Base-by-base conservation (phyloP, 2,888 invertebrate species). In the Papilio gigon region DNA sequence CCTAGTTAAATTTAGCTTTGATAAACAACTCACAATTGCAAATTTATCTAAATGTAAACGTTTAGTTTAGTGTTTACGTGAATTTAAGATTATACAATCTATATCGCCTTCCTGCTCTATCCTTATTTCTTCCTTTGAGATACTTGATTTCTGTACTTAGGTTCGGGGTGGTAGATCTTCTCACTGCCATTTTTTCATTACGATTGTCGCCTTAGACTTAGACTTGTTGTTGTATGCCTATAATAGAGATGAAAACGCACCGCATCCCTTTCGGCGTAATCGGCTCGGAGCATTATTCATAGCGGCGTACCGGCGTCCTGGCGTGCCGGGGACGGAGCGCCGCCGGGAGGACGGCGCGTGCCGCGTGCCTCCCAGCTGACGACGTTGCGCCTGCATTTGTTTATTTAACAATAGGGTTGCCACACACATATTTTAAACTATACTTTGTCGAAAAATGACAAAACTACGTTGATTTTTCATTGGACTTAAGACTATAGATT, bases 381-480 rank as follows among this genome's bases (percentile, higher is more conserved):
- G 17, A 5, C 3, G 25, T 14, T 27, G 27, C 47, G 25, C 47
- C 47, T 27, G 11, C 4, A 5, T 27, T 27, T 50, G 27, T 50
- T 25, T 50, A 27, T 27, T 50, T 50, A 50, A 50, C 27, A n/a
- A n/a, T 27, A 50, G 50, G 50, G 50, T 27, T 50, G 27, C 6
- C 27, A 8, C 14, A 27, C 25, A 25, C n/a, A 27, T 27, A 6
- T 4, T 12, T 47, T 25, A 12, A 44, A 20, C 20, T 44, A 42
- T 44, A 44, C 17, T 44, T 20, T 20, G 20, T 20, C 20, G 9
- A 8, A 20, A 44, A 20, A 44, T 9, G 9, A 44, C 8, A 44
- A 12, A 11, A 22, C 11, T 42, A 2, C 20, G 44, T 8, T 42
- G 42, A 8, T 42, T 42, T 17, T 9, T 17, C 17, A 17, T 42